Base-by-base conservation (phyloP, 92 coral and sea anemone genomes). In the Phenganax stokvisi region DNA sequence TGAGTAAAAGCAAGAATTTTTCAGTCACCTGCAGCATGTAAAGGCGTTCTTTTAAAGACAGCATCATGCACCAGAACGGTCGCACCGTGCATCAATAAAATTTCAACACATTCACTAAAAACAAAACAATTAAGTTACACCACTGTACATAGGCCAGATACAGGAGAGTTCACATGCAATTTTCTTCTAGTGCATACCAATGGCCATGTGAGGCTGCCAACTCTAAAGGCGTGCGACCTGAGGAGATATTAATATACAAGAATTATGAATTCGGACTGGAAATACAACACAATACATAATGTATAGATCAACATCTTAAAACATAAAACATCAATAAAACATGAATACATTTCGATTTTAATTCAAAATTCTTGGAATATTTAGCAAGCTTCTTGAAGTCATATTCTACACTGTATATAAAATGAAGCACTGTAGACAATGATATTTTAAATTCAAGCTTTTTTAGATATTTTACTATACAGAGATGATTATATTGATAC, bases 41-140 rank as follows among this genome's bases (percentile, higher is more conserved):
- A 88, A 55, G 98, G 97, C 10, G 91, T 94, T 81, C 92, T 80
- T 67, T 82, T 90, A 9, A 88, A 77, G 8, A 77, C 72, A 54
- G 37, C 76, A 78, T 92, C 98, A 71, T 84, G 84, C 13, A 89
- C 90, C 57, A 89, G 73, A 76, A 90, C 96, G 69, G 88, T 88
- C 16, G 98, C 91, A 79, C 89, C 85, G 84, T 92, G 92, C 81
- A 88, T 90, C 31, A 94, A 85, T 57, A 94, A 89, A 47, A 84
- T 88, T 56, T 94, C 98, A 20, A 92, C 92, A 87, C 98, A 94
- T 77, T 94, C 97, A 65, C 98, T 94, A 80, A 10, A 88, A 90
- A 62, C 83, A 9, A 57, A 62, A 73, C 55, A 27, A 71, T 56
- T 53, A 30, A 31, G 52, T 59, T n/a, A 8, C 15, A 15, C 0